Percentiles rank a stretch among this genome's conserved stretches.
These are phyloP conservation scores for Drosophila acutilabella DNA, from an alignment of 2,888 invertebrate genomes.

Conservation along the genomic window DNA sequence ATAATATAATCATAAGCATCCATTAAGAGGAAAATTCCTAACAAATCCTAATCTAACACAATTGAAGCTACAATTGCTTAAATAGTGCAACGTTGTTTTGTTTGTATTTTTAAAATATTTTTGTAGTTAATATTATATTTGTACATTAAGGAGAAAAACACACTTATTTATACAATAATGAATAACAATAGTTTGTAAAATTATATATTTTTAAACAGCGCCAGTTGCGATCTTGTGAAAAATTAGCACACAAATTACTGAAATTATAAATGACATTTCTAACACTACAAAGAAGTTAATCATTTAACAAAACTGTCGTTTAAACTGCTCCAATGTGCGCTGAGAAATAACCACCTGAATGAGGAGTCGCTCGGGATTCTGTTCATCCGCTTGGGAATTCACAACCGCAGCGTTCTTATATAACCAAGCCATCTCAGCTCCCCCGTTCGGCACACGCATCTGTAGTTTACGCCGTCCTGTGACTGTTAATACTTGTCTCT, in stretches of 20 bases:
- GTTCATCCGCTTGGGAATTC: conserved; percentile 85
- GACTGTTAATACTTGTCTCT: conserved; percentile 85
- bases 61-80: conserved; percentile 27
- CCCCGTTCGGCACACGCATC: conserved; percentile 87
- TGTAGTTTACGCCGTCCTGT: conserved; percentile 86
- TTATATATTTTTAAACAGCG: conserved; percentile 51
- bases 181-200: conserved; percentile 33
- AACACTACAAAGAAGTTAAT: not conserved
- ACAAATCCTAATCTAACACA: conserved; percentile 26
- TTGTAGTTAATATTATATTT: conserved; percentile 58
- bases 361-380: conserved; percentile 86
- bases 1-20: conserved; percentile 17
- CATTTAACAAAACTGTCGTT: conserved; percentile 78
- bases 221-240: conserved; percentile 54
- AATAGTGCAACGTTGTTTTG: conserved; percentile 39
- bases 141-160: conserved; percentile 44
- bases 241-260: conserved; percentile 7
- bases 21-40: conserved; percentile 14
- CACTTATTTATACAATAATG: conserved; percentile 40
- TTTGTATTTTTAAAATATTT: conserved; percentile 44
- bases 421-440: conserved; percentile 88
- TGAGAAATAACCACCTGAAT: conserved; percentile 87
- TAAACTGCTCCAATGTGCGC: conserved; percentile 87
- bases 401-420: conserved; percentile 88
- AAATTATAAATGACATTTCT: not conserved